Evolutionary conservation across 2,888 invertebrate genomes (phyloP), one percentile per base, ranked within the genome.

Genomic region (Phragmatobia fuliginosa): DNA sequence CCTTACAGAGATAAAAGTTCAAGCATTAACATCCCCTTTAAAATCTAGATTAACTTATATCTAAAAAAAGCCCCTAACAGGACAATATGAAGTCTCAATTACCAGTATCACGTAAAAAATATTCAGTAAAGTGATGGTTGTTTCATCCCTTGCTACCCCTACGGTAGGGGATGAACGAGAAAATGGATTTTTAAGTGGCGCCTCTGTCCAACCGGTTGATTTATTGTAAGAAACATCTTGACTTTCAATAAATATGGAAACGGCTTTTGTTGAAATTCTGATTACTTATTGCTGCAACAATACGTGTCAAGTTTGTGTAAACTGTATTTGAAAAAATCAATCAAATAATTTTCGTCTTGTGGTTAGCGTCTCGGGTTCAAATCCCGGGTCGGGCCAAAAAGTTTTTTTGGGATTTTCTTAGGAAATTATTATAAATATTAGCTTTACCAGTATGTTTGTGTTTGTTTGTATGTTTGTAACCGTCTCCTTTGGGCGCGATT

Each of bases 141-240:
- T 81, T 80, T 74, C 73, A 73, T 79, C 86, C 85, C 87, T 84
- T 87, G 87, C 86, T 88, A 86, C 81, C 80, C 70, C 70, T 62
- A 61, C 58, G 52, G 72, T 74, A 72, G 80, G 83, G 85, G 83
- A 82, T 82, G 85, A 79, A 77, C 84, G 79, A 85, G 81, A 81
- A 84, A 89, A 92, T 90, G 88, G 90, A 87, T 92, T 92, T 92
- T 92, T 91, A 92, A 92, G 90, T 91, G 91, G 90, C 88, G 86
- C 86, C 78, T 69, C 77, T 80, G 83, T 81, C 83, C 78, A 61
- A 62, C 56, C 68, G 65, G 36, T 86, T 92, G 92, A 94, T 94
- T 93, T 93, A 93, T 93, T 88, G 89, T 88, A 91, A 91, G 91
- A 91, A 83, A 75, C 81, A 69, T 77, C 69, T 66, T 45, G 16